A percentile compares a stretch with the other conserved stretches of the same genome.
These are phyloP conservation scores for Ornithorhynchus anatinus DNA, from an alignment of 2,113 vertebrate species.

Conservation along the genomic window DNA sequence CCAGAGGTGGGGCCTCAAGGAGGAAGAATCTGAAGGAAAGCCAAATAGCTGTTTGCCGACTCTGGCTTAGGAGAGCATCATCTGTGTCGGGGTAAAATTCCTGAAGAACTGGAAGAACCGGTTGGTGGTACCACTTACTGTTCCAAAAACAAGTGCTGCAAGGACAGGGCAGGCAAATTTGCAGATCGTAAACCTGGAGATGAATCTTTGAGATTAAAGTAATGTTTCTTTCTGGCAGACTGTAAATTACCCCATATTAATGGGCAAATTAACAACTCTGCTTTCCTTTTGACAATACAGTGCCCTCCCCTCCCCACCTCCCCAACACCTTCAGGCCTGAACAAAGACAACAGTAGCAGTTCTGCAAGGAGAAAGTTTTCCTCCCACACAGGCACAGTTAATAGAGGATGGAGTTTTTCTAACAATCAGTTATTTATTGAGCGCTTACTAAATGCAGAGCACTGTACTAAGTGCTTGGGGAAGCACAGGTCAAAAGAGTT, in stretches of 20 bases:
- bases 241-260: not conserved
- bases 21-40: not conserved
- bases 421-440: too few relatives aligned
- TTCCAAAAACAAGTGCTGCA: not conserved
- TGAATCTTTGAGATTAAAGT: slow-evolving; percentile 26
- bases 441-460: too few relatives aligned
- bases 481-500: too few relatives aligned
- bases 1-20: not conserved
- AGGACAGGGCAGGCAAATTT: not conserved
- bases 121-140: slow-evolving; percentile 12
- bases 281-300: not conserved
- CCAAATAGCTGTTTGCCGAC: not conserved
- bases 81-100: slow-evolving; percentile 15
- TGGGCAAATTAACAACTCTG: not conserved
- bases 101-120: slow-evolving; percentile 52
- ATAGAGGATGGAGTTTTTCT: too few relatives aligned
- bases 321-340: not conserved
- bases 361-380: not conserved
- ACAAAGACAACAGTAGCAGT: not conserved
- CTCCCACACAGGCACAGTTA: too few relatives aligned
- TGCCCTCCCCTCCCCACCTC: too few relatives aligned
- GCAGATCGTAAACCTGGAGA: slow-evolving; percentile 12
- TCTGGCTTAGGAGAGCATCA: not conserved
- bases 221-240: not conserved
- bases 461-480: too few relatives aligned